These are phyloP conservation scores for Palythoa grandiflora DNA, from an alignment of 92 coral and sea anemone species.

Conservation along the genomic window DNA sequence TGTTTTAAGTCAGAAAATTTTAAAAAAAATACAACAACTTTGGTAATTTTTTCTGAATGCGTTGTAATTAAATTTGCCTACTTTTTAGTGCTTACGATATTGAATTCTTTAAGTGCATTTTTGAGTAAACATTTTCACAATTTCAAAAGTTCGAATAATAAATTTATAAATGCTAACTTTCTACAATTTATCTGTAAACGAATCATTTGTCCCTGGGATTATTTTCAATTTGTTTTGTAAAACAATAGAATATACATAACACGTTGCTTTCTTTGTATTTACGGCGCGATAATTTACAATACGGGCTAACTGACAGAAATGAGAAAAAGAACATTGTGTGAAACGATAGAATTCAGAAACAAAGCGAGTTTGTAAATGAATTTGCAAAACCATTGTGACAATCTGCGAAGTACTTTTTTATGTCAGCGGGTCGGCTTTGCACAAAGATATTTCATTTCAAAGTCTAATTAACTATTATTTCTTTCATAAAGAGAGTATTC, in stretches of 20 bases:
- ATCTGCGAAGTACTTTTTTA: background rate
- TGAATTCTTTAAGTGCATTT: too few species aligned
- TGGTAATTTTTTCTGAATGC: too few species aligned
- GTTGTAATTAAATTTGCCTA: too few species aligned
- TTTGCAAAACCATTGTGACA: background rate
- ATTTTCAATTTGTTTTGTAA: constrained; percentile 1
- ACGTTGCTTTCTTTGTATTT: background rate
- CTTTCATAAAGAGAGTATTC: constrained; percentile 8
- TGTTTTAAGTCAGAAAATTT: too few species aligned
- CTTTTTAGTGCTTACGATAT: too few species aligned
- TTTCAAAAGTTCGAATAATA: background rate
- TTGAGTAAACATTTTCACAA: too few species aligned
- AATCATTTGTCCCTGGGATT: background rate
- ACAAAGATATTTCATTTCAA: constrained; percentile 5
- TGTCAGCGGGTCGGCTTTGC: background rate
- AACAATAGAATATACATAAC: background rate
- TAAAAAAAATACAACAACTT: too few species aligned
- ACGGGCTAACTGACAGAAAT: background rate
- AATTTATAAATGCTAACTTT: too few species aligned
- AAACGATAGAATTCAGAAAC: background rate
- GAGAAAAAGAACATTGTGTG: background rate
- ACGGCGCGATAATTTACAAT: too few species aligned
- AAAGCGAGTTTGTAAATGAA: constrained; percentile 22
- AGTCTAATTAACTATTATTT: background rate
- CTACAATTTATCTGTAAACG: background rate